These are phyloP conservation scores for Garrulus glandarius DNA, from an alignment of 2,797 vertebrate genomes.

Conservation along the genomic window DNA sequence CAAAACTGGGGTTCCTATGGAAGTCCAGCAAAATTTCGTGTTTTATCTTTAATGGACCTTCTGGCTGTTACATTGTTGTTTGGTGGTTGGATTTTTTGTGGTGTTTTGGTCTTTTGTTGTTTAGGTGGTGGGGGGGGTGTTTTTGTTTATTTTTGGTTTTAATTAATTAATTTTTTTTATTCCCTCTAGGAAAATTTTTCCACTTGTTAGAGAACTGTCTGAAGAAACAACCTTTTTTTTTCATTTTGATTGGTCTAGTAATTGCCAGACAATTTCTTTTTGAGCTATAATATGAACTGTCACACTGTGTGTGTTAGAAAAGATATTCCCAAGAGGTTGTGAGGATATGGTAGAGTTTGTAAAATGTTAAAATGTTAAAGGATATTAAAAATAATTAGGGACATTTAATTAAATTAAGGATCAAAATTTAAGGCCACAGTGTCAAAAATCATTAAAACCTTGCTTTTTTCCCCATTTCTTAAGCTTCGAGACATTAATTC, in stretches of 20 bases:
- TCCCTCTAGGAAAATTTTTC: background rate
- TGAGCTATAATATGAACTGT: background rate
- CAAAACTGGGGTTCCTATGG: fast-evolving
- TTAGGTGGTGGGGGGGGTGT: background rate
- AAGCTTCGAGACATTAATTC: background rate
- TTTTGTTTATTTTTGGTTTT: background rate
- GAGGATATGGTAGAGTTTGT: background rate
- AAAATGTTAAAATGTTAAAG: background rate
- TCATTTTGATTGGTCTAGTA: background rate
- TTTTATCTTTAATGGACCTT: background rate
- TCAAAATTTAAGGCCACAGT: background rate
- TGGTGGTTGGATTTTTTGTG: background rate
- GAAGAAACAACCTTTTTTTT: background rate
- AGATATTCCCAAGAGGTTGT: background rate
- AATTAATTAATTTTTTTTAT: background rate
- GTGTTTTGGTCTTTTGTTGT: background rate
- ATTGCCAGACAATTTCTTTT: background rate
- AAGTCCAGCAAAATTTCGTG: background rate
- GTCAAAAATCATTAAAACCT: background rate
- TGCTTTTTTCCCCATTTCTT: background rate
- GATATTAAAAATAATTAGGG: background rate
- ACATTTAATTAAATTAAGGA: background rate
- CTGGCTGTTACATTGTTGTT: background rate
- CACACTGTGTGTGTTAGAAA: background rate
- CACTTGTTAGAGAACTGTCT: background rate